Evolutionary conservation across 2,888 invertebrate species (phyloP).

Genomic region (Drosophila macrothrix): DNA sequence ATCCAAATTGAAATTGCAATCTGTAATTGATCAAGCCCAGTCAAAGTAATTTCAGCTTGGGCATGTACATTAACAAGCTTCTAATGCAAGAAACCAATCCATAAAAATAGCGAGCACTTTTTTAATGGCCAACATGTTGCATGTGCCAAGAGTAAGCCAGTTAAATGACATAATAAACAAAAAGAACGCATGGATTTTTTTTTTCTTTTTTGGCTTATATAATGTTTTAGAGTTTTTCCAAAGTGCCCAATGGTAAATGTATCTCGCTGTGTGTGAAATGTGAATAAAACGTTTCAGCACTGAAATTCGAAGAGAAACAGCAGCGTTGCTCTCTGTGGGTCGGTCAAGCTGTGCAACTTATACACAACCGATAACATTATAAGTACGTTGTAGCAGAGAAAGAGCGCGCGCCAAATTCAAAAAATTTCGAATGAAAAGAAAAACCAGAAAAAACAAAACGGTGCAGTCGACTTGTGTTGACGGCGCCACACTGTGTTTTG

Average conservation of each 20-base stretch:
- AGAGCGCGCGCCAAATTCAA: conserved; percentile 47
- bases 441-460: background rate
- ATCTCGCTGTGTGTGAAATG: background rate
- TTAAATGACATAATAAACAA: background rate
- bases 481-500: conserved; percentile 13
- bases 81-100: background rate
- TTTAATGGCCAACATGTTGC: conserved; percentile 10
- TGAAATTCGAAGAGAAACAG: conserved; percentile 34
- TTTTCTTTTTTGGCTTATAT: background rate
- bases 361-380: conserved; percentile 30
- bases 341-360: conserved; percentile 27
- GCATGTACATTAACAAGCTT: background rate
- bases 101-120: background rate
- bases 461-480: conserved; percentile 19
- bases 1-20: background rate
- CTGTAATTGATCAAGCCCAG: background rate
- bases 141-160: background rate
- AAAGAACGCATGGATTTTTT: background rate
- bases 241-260: background rate
- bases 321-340: conserved; percentile 5
- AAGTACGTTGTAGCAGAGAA: conserved; percentile 26
- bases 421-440: conserved; percentile 19
- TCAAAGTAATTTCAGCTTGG: background rate
- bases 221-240: background rate
- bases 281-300: background rate